Evolutionary conservation across 1,140 invertebrate genomes (phyloP).

Genomic region (Monochamus saltuarius): DNA sequence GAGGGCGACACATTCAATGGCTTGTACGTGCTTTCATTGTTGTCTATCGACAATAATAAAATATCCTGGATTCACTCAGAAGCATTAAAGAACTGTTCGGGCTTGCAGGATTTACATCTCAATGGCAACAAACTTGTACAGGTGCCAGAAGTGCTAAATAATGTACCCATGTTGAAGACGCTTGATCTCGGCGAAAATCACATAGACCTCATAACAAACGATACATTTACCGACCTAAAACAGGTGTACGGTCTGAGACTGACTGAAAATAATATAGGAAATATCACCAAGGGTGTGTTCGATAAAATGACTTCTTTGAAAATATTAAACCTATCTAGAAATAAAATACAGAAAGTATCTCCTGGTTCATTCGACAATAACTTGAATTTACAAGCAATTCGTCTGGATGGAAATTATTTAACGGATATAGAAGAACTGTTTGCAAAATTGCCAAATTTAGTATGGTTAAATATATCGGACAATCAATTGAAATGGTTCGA

Average conservation of each 20-base stretch:
- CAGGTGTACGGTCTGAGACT: conserved; percentile 81
- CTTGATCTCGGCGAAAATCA: conserved; percentile 88
- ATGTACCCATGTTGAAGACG: conserved; percentile 78
- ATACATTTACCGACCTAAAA: conserved; percentile 76
- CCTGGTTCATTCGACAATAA: conserved; percentile 82
- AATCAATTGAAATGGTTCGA: conserved; percentile 88
- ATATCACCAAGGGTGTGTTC: conserved; percentile 80
- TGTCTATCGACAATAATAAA: conserved; percentile 83
- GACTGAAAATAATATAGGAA: conserved; percentile 86
- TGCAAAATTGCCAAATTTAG: conserved; percentile 79
- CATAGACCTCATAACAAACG: conserved; percentile 79
- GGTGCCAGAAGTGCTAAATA: conserved; percentile 81
- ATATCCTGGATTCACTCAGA: conserved; percentile 75
- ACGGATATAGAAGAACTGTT: conserved; percentile 83
- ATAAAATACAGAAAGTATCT: conserved; percentile 84
- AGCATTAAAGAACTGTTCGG: conserved; percentile 80
- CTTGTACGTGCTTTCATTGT: conserved; percentile 71
- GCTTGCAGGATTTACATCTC: conserved; percentile 83
- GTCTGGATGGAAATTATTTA: conserved; percentile 85
- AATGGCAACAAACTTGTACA: conserved; percentile 81
- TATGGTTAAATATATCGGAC: conserved; percentile 90
- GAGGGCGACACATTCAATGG: conserved; percentile 77
- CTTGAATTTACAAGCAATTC: conserved; percentile 79
- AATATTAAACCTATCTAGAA: conserved; percentile 84
- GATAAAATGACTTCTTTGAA: conserved; percentile 79